Evolutionary conservation across 1,140 invertebrate species (phyloP), one percentile per base, ranked within the genome.

Genomic region (Frieseomelitta varia): DNA sequence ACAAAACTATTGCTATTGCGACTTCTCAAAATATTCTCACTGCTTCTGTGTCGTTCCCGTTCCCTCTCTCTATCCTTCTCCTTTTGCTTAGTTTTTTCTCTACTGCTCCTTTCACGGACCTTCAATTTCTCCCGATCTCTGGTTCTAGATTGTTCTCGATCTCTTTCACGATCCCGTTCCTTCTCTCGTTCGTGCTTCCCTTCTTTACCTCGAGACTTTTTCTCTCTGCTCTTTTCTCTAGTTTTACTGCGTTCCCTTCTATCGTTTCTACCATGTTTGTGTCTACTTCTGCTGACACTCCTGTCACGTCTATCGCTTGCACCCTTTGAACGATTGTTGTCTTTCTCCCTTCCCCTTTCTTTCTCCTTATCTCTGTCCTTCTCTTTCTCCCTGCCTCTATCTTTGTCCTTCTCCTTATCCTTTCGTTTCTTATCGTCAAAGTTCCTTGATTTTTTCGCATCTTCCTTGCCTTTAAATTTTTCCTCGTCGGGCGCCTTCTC

Each of bases 191-290:
- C 91, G 47, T 91, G 87, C 61, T 92, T 92, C 30, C 89, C 93
- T 21, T 93, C 91, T 71, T 91, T 93, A 77, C 87, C 93, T 51
- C 88, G 91, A n/a, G 84, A 91, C 69, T 91, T 94, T 21, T 90
- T 88, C 30, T 94, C 93, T 61, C 90, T 93, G 30, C 92, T 93
- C 56, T 92, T 94, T 10, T 94, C 75, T 89, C 91, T 34, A 39
- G 91, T 81, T 87, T 92, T 94, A 83, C 92, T 93, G 61, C 86
- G 88, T 30, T 90, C 90, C 11, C 87, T 47, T 47, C 39, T 88
- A 39, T 84, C 76, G 24, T 88, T 89, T 27, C 88, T 91, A 39
- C 90, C 92, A 15, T 87, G 91, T 72, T 91, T 92, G 74, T 93
- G 92, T 6, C 92, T 91, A 78, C 91, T 93, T 63, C 88, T 93